Base-by-base conservation (phyloP, 1,140 invertebrate genomes). In the Ptiloglossa arizonensis region DNA sequence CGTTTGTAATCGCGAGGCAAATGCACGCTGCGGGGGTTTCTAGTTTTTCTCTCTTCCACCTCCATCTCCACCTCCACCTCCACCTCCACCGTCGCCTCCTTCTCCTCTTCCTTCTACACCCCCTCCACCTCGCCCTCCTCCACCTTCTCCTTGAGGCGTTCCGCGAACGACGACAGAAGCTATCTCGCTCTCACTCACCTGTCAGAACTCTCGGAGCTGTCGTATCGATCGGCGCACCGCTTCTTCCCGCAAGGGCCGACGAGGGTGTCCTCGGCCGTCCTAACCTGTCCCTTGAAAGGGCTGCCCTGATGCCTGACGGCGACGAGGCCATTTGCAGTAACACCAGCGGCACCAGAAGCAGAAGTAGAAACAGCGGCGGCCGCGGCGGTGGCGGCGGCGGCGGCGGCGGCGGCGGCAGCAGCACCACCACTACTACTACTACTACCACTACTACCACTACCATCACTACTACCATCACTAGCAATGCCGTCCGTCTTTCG, bases 151-250 rank as follows among this genome's bases (percentile, higher is more conserved):
- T 69, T 44, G 52, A 50, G 56, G 57, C 67, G 46, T 57, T 78
- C 71, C 38, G 24, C 56, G 54, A 74, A 56, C 24, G n/a, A 50
- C 79, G 41, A 57, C 8, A 59, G 64, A 71, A 35, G 35, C 64
- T 78, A 57, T 59, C 71, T 81, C 80, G 80, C 9, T 62, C 79
- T 82, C 81, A 82, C 93, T 94, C 91, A 97, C 96, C 96, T 97
- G 95, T 97, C 96, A 93, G 96, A 97, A 90, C 96, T 97, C 93
- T 97, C 96, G 86, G 96, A 97, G 91, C 96, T 97, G 94, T 97
- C 96, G 94, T 96, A 97, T 94, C 96, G 94, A 94, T 97, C 96
- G 88, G 96, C 94, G 92, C 96, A 97, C 92, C 96, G 94, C 92
- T 96, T 97, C 94, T 96, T 97, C 90, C 95, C 95, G 89, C 94